These are phyloP conservation scores for Tor tambroides DNA, from an alignment of 2,113 vertebrate species.

Conservation along the genomic window DNA sequence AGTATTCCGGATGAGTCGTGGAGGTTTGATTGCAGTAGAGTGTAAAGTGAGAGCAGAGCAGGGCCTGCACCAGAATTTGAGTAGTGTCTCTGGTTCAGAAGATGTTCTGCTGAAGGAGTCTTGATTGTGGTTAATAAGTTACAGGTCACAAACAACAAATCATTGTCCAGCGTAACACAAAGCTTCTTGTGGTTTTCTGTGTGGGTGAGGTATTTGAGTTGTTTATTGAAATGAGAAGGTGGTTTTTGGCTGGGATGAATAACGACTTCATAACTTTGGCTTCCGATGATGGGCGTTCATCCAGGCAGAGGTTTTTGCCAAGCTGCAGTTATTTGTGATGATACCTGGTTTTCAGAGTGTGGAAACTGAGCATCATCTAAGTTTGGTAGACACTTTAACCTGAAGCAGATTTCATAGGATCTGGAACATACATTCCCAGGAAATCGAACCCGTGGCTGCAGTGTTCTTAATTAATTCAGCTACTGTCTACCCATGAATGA, in stretches of 20 bases:
- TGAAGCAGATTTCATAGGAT: background rate
- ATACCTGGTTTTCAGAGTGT: background rate
- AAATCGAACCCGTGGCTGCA: background rate
- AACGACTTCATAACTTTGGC: background rate
- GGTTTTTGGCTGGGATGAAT: background rate
- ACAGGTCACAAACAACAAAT: background rate
- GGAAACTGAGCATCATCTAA: background rate
- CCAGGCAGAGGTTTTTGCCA: background rate
- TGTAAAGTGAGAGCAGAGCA: background rate
- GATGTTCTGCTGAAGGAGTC: background rate
- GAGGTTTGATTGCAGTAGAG: background rate
- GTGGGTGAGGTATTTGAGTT: background rate
- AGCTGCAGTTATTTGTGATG: background rate
- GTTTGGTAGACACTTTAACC: background rate
- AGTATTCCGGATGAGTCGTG: background rate
- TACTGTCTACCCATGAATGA: background rate
- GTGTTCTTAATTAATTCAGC: background rate
- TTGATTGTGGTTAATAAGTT: background rate
- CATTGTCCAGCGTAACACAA: background rate
- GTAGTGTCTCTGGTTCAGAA: background rate
- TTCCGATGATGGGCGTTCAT: background rate
- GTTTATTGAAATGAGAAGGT: background rate
- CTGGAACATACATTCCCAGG: background rate
- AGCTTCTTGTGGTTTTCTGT: background rate
- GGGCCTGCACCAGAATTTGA: background rate